Evolutionary conservation across 37 sponge, comb jelly and placozoan species (phyloP), one percentile per base, ranked within the genome.

Genomic region (Beroe forskalii): DNA sequence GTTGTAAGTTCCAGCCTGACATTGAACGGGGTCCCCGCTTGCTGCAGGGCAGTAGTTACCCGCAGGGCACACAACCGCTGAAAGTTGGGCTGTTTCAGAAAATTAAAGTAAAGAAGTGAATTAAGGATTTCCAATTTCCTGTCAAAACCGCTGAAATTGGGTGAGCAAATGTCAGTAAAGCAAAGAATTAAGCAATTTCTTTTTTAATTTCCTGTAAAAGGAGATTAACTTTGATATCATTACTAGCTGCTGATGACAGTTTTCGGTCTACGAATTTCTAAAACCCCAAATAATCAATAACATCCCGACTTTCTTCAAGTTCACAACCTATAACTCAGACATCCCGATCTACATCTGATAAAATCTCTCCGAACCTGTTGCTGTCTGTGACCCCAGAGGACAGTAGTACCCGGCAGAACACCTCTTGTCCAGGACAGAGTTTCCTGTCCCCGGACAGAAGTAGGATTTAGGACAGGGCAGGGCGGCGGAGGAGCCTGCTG

Each of bases 361-460:
- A n/a, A n/a, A n/a, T n/a, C n/a, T n/a, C 20, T 64, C 4, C 72
- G 27, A 27, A 69, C 86, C 86, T 19, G 41, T 90, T 30, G 90
- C 23, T 24, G 32, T 25, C 9, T 27, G 22, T n/a, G 90, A 90
- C 42, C 30, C 33, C 6, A 31, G 90, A 6, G 86, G 55, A 44
- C 92, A 91, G 89, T 67, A 91, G 30, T 62, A 91, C 14, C 92
- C 92, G 3, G 92, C 92, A 37, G n/a, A 44, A 63, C 92, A 91
- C 62, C 3, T 31, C 4, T 41, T 20, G 14, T 31, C 42, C 61
- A 69, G 39, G 32, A 89, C 41, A 32, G 22, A 38, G 39, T 40
- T 32, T 2, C 89, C 89, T 37, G 41, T 8, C n/a, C 39, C 40
- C 4, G 39, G 27, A 24, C 92, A 91, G 89, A 90, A 91, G 63